phyloP scores from a whole-genome alignment of 2,113 vertebrate genomes.

The Microcebus tavaratra region DNA sequence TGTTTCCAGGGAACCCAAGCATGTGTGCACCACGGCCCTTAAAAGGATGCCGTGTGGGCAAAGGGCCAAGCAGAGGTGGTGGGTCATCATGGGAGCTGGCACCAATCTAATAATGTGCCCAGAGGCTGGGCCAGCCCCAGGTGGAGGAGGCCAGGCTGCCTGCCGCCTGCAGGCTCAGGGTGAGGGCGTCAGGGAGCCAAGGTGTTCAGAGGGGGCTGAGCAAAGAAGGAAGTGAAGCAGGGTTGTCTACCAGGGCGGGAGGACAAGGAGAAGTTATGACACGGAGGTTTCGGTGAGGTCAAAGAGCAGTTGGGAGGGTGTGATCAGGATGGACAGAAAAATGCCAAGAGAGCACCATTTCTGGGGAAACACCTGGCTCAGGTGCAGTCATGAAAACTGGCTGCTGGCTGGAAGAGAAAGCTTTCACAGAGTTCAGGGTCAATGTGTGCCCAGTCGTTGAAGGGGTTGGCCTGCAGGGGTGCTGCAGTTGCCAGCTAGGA shows the following conservation, averaged over 20 bases:
- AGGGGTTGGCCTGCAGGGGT: neutral
- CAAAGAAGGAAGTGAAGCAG: neutral
- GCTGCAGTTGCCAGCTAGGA: neutral
- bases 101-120: accelerated
- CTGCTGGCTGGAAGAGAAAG: neutral
- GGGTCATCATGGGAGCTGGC: no score
- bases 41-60: neutral
- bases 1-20: neutral
- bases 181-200: accelerated
- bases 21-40: no score
- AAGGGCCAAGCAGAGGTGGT: neutral
- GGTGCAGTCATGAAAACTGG: neutral
- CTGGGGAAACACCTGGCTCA: neutral
- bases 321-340: neutral
- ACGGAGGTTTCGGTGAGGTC: neutral
- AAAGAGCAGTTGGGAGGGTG: neutral
- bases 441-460: accelerated
- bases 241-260: neutral
- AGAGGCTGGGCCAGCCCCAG: neutral
- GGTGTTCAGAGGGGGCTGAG: neutral
- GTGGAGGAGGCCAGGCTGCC: accelerated
- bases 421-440: neutral
- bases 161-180: neutral
- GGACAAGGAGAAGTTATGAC: neutral
- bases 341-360: neutral